A percentile compares a stretch with the other conserved stretches of the same genome.
phyloP scores from a whole-genome alignment of 2,113 vertebrate genomes.

The Cyanocitta stelleri region DNA sequence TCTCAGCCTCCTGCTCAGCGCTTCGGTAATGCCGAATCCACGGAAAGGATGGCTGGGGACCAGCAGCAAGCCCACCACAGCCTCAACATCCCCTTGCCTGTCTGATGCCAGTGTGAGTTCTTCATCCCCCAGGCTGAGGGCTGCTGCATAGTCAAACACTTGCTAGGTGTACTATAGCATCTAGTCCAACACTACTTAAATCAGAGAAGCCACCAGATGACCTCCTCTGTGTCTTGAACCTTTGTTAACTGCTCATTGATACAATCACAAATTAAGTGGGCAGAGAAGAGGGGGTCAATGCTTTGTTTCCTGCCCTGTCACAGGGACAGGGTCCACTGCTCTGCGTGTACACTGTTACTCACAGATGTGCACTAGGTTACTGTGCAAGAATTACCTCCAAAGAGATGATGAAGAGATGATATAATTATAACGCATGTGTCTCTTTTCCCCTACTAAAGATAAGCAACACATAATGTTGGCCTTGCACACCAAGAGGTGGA shows the following conservation, averaged over 20 bases:
- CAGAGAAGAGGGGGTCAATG: not conserved
- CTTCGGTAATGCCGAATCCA: not conserved
- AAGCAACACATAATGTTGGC: not conserved
- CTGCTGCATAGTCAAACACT: not conserved
- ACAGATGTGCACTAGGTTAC: not conserved
- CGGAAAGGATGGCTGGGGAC: not conserved
- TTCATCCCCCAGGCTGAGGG: not conserved
- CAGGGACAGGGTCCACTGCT: not conserved
- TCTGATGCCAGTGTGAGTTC: rapidly evolving
- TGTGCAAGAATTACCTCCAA: not conserved
- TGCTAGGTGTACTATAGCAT: not conserved
- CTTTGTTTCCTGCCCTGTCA: not conserved
- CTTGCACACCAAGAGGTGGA: not conserved
- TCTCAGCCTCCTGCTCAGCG: rapidly evolving
- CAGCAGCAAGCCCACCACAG: not conserved
- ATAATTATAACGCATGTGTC: not conserved
- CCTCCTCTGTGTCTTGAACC: not conserved
- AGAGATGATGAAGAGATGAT: not conserved
- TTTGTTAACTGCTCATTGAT: not conserved
- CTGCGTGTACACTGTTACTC: not conserved
- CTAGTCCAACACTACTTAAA: not conserved
- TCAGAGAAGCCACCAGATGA: not conserved
- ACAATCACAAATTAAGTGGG: not conserved
- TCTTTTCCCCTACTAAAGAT: not conserved
- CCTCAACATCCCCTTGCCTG: rapidly evolving